These are phyloP conservation scores for Pristionchus mayeri DNA, from an alignment of 2,888 invertebrate genomes.

Conservation along the genomic window DNA sequence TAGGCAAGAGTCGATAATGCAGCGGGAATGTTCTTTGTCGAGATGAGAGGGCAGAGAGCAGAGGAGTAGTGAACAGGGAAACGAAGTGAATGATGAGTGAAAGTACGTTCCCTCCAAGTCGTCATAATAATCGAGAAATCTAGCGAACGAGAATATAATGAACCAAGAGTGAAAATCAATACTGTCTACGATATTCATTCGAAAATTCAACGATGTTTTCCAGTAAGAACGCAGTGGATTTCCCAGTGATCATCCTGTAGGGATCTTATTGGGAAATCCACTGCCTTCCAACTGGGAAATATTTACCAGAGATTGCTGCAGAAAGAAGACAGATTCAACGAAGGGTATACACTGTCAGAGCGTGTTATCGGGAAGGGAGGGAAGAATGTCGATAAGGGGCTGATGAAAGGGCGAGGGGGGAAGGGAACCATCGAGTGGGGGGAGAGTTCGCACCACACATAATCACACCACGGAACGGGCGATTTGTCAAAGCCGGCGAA, in stretches of 20 bases:
- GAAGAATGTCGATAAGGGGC: neutral
- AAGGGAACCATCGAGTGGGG: neutral
- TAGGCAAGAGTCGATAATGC: neutral
- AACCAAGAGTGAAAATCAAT: neutral
- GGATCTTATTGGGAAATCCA: too few relatives aligned
- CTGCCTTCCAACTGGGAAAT: too few relatives aligned
- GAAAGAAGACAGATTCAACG: too few relatives aligned
- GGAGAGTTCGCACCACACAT: neutral
- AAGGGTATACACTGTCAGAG: conserved; percentile 8
- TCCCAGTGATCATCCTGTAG: too few relatives aligned
- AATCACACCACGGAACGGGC: conserved; percentile 19
- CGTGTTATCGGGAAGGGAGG: neutral
- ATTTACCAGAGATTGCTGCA: too few relatives aligned
- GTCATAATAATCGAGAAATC: too few relatives aligned
- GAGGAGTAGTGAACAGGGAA: neutral
- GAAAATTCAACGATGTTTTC: too few relatives aligned
- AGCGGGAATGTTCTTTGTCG: neutral
- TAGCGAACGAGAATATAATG: neutral
- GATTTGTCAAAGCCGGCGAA: neutral
- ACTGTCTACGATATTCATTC: neutral
- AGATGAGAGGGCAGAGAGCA: neutral
- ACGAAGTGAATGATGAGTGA: neutral
- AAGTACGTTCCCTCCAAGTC: conserved; percentile 1
- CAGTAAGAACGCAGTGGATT: too few relatives aligned
- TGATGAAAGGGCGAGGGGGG: neutral